Conservation (phyloP, 2,888 invertebrate species). For the Hypomecis atomaria region DNA sequence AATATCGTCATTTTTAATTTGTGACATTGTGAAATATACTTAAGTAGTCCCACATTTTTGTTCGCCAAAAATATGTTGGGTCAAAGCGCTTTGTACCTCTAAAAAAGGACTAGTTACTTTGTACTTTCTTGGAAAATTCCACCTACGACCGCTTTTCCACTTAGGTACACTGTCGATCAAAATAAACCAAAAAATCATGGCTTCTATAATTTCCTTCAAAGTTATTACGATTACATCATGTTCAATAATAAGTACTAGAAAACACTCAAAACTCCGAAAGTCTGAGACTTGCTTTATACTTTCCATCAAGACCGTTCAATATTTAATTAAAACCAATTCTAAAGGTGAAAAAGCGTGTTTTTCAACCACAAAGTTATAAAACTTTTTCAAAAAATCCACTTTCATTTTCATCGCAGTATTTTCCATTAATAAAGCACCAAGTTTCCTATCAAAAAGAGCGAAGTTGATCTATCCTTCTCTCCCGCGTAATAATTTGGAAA, state of each 20-base stretch:
- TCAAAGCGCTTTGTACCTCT: too few relatives aligned
- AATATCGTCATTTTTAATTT: too few relatives aligned
- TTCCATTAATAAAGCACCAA: conserved; percentile 14
- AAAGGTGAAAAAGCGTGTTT: conserved; percentile 6
- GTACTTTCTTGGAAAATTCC: too few relatives aligned
- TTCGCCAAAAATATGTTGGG: too few relatives aligned
- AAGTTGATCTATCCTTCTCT: conserved; percentile 19
- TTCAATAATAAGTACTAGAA: neutral
- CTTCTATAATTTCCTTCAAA: too few relatives aligned
- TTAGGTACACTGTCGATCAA: too few relatives aligned
- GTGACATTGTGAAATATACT: too few relatives aligned
- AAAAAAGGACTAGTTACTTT: too few relatives aligned
- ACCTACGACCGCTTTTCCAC: too few relatives aligned
- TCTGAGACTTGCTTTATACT: neutral
- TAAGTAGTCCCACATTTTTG: too few relatives aligned
- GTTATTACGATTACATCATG: neutral
- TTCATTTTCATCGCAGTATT: conserved; percentile 18
- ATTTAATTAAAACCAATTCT: conserved; percentile 12
- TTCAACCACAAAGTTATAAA: conserved; percentile 8
- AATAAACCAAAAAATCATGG: too few relatives aligned
- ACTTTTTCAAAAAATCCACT: conserved; percentile 18
- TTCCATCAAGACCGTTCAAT: conserved; percentile 10
- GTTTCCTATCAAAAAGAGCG: conserved; percentile 17
- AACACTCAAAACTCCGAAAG: neutral
- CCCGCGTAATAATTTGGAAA: conserved; percentile 13